Conservation (phyloP, 2,113 vertebrate species). For the Pholis gunnellus region DNA sequence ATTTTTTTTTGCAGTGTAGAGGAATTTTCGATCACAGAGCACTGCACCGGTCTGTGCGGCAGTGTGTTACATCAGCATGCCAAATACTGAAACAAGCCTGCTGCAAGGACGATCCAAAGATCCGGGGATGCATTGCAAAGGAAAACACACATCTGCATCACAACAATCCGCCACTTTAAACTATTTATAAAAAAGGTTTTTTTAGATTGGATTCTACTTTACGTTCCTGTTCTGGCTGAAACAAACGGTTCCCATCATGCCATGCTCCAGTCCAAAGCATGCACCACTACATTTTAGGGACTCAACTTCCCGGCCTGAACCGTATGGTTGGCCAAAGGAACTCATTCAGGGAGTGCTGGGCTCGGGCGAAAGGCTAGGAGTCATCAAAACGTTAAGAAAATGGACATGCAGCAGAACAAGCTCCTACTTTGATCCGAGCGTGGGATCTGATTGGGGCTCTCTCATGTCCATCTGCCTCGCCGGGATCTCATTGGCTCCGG, state of each 20-base stretch:
- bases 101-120: conserved; percentile 51
- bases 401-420: conserved; percentile 86
- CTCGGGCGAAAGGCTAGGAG: conserved; percentile 53
- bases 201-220: conserved; percentile 22
- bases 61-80: conserved; percentile 66
- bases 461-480: conserved; percentile 88
- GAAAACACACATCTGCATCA: conserved; percentile 59
- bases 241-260: conserved; percentile 78
- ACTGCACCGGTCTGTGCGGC: conserved; percentile 44
- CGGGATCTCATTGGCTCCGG: conserved; percentile 87
- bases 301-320: conserved; percentile 26
- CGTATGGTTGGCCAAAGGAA: conserved; percentile 26
- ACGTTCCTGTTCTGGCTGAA: conserved; percentile 32
- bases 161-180: conserved; percentile 45
- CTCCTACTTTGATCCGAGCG: conserved; percentile 89
- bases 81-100: conserved; percentile 66
- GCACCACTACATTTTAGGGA: conserved; percentile 69
- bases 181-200: conserved; percentile 10
- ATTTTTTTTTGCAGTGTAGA: conserved; percentile 55
- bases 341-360: conserved; percentile 67
- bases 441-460: conserved; percentile 89
- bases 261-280: conserved; percentile 85
- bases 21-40: conserved; percentile 27
- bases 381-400: conserved; percentile 76
- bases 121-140: conserved; percentile 59